Evolutionary conservation across 2,888 invertebrate genomes (phyloP).

Genomic region (Zaprionus bogoriensis): DNA sequence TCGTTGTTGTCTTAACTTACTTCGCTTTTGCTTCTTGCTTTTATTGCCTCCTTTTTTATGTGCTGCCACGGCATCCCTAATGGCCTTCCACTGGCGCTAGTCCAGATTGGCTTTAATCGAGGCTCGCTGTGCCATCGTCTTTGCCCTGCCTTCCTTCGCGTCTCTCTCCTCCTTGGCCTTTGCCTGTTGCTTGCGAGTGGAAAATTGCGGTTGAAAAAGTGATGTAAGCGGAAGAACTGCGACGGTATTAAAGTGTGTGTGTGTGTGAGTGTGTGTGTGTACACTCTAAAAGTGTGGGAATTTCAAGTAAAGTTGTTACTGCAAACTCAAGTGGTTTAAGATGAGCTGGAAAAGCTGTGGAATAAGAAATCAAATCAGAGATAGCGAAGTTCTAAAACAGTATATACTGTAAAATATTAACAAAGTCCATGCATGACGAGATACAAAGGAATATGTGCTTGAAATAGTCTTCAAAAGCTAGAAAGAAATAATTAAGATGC

Average conservation of each 20-base stretch:
- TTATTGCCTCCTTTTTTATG: conserved; percentile 42
- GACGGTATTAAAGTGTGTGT: conserved; percentile 23
- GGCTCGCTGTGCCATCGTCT: not conserved
- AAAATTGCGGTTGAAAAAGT: conserved; percentile 47
- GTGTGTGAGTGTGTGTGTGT: conserved; percentile 11
- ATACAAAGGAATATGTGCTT: too few species aligned
- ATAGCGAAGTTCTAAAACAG: not conserved
- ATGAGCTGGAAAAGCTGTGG: not conserved
- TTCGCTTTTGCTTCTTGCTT: conserved; percentile 34
- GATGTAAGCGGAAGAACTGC: conserved; percentile 49
- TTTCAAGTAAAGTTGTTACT: conserved; percentile 26
- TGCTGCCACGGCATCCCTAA: conserved; percentile 41
- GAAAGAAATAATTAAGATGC: too few species aligned
- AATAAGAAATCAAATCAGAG: not conserved
- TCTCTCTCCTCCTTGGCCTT: not conserved
- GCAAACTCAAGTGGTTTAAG: conserved; percentile 8
- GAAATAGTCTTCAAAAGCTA: too few species aligned
- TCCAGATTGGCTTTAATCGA: conserved; percentile 47
- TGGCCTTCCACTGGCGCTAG: conserved; percentile 41
- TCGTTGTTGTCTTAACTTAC: conserved; percentile 54
- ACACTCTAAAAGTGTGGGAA: conserved; percentile 9
- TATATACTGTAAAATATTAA: too few species aligned
- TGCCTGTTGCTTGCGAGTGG: conserved; percentile 48
- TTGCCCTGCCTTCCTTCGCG: not conserved
- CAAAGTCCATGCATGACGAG: too few species aligned